Percentiles rank a stretch among this genome's conserved stretches.
Conservation (phyloP, 1,140 invertebrate genomes). For the Ylistrum balloti region DNA sequence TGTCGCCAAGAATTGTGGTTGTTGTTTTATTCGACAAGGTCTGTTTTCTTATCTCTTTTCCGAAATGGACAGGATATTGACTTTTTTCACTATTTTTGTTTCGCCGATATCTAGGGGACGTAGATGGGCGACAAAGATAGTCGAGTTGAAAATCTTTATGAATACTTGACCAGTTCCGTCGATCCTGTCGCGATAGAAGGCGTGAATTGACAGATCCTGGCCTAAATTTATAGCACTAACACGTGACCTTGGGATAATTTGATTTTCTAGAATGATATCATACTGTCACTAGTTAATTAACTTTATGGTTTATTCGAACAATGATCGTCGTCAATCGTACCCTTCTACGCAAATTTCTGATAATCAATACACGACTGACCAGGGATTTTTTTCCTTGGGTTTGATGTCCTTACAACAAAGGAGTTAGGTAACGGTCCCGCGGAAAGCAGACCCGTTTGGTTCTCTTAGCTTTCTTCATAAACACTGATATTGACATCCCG, state of each 20-base stretch:
- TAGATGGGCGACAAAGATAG: not conserved
- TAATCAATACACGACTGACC: not conserved
- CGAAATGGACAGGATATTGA: constrained; percentile 31
- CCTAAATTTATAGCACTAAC: not conserved
- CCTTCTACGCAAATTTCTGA: not conserved
- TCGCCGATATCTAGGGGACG: not conserved
- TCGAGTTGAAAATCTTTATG: not conserved
- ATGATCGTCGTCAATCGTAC: not conserved
- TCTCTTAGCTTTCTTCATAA: no score
- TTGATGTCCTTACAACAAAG: no score
- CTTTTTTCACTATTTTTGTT: constrained; percentile 16
- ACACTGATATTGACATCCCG: no score
- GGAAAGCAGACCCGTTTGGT: no score
- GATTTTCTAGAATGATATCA: constrained; percentile 9
- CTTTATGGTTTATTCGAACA: constrained; percentile 27
- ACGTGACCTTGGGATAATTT: constrained; percentile 29
- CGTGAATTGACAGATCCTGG: not conserved
- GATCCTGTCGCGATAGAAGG: not conserved
- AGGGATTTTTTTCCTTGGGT: no score
- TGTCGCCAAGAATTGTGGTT: not conserved
- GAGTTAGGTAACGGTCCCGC: no score
- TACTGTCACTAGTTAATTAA: constrained; percentile 25
- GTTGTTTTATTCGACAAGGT: constrained; percentile 7
- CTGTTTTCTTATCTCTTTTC: constrained; percentile 13
- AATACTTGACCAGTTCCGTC: constrained; percentile 1